Evolutionary conservation across 2,113 vertebrate genomes (phyloP), one percentile per base, ranked within the genome.

Genomic region (Panthera uncia): DNA sequence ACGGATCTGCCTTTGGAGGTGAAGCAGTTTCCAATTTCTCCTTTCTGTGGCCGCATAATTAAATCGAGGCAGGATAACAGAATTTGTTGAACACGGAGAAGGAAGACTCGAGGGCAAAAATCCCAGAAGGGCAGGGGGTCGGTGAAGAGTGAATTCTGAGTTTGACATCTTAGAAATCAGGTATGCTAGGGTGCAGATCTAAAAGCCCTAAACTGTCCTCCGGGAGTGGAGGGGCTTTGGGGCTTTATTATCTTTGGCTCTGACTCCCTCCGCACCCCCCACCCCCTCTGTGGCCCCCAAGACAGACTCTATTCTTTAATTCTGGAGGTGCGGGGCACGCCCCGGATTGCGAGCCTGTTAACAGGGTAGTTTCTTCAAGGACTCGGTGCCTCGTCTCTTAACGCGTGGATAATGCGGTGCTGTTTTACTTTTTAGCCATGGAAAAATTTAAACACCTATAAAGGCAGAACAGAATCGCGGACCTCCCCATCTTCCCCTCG

Each of bases 21-120:
- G 73, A 71, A n/a, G n/a, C 1, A 4, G 41, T 29, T 89, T 63
- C 78, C 21, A 13, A 29, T 45, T 66, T 10, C 50, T n/a, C n/a
- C n/a, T 29, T 3, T 48, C 38, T 66, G 38, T 12, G 66, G 50
- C 55, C 7, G 23, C 15, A 52, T 52, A 89, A 82, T 91, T 8
- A 57, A 61, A 61, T 36, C 5, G 11, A 69, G 57, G 65, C 41
- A 1, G 41, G 38, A 38, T 14, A 19, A 50, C 0, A 21, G 88
- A 55, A 18, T 0, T 7, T 13, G 52, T 4, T 1, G 48, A 50
- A 15, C 23, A 10, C 0, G 0, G 15, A 57, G 81, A 71, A 76
- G 9, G 89, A 52, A 82, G 83, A 50, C 27, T 16, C 12, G 0
- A 48, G 33, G 79, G 69, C 36, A 55, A 33, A 80, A 86, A 52